phyloP scores from a whole-genome alignment of 2,888 invertebrate species.

The Eristalinus sepulchralis region DNA sequence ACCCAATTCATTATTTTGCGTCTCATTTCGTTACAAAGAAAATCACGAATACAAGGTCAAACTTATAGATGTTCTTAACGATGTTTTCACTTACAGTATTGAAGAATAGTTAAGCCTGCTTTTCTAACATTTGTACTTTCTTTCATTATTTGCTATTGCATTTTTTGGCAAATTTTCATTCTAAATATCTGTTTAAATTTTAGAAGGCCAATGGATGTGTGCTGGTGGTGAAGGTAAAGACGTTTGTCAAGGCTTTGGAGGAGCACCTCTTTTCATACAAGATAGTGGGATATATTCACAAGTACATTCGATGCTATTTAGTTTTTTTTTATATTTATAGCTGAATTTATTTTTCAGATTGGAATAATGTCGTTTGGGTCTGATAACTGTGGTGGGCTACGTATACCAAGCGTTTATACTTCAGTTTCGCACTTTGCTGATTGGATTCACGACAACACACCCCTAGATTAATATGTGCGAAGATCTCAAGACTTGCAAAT shows the following conservation, averaged over 20 bases:
- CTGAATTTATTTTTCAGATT: conserved; percentile 82
- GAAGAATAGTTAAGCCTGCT: too few species aligned
- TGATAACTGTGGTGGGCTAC: conserved; percentile 87
- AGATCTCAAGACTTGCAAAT: conserved; percentile 28
- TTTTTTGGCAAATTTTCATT: background rate
- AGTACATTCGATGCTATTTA: conserved; percentile 80
- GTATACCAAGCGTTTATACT: conserved; percentile 89
- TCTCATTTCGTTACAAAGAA: too few species aligned
- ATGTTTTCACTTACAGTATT: too few species aligned
- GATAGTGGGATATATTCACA: conserved; percentile 85
- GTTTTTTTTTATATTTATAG: background rate
- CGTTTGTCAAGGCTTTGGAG: conserved; percentile 90
- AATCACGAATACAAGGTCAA: too few species aligned
- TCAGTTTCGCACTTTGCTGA: conserved; percentile 87
- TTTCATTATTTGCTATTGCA: background rate
- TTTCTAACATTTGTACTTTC: too few species aligned
- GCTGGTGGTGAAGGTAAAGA: conserved; percentile 89
- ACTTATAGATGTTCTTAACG: too few species aligned
- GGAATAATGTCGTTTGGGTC: conserved; percentile 91
- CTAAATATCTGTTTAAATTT: background rate
- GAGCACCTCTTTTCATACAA: conserved; percentile 86
- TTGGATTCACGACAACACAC: conserved; percentile 89
- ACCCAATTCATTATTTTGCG: too few species aligned
- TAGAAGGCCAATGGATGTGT: conserved; percentile 85
- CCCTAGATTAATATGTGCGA: conserved; percentile 77